Base-by-base conservation (phyloP, 2,888 invertebrate species). In the Arenicola marina region DNA sequence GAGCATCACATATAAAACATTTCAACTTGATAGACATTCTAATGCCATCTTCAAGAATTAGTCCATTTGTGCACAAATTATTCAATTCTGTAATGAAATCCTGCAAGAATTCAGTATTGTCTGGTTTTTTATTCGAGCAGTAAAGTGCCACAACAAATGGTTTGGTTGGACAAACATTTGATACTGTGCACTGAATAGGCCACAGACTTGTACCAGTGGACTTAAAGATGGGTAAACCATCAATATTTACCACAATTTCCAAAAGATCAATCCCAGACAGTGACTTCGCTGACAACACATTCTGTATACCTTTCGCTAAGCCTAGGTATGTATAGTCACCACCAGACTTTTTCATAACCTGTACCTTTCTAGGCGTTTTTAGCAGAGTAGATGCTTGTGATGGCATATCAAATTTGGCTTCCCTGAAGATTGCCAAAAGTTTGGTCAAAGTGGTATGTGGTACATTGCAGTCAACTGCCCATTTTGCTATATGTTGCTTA, bases 91-190 rank as follows among this genome's bases (percentile, higher is more conserved):
- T n/a, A n/a, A n/a, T n/a, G n/a, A n/a, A n/a, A n/a, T n/a, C n/a
- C n/a, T n/a, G n/a, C 15, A 48, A 21, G 24, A 18, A 48, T 18
- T 48, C 48, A 11, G 7, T 18, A 21, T 48, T 21, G 7, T 48
- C 21, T 48, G 31, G 31, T 31, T 29, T 15, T 7, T 24, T 7
- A 11, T 29, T 29, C 11, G 28, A 7, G 29, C 11, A 56, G 24
- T 38, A 56, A 4, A 56, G 7, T 21, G 56, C 56, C 4, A 38
- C 56, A 56, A 56, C 26, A 26, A 56, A 56, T 43, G 56, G 56
- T 7, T n/a, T 33, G 38, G 4, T 11, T 15, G 15, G 15, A 56
- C 11, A 7, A 38, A 38, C 7, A 26, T 56, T 43, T 7, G 56
- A n/a, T 7, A 56, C 21, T 7, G 21, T 24, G 24, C 56, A 56